These are phyloP conservation scores for Drosophila nigricruria DNA, from an alignment of 2,888 invertebrate genomes.

Conservation along the genomic window DNA sequence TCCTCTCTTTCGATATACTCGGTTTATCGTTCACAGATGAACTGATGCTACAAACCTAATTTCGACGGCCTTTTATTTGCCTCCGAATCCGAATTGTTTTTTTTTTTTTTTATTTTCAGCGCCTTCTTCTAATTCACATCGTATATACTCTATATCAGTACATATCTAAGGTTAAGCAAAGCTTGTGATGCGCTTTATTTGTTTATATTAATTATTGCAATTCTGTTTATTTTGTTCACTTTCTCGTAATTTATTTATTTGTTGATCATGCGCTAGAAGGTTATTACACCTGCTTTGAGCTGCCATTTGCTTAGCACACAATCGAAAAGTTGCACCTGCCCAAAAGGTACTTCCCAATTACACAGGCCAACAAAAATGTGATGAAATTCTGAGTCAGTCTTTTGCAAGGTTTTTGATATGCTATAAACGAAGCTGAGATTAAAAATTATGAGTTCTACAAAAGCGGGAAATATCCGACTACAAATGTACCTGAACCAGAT, in stretches of 20 bases:
- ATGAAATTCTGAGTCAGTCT: not conserved
- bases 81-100: not conserved
- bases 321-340: slow-evolving; percentile 14
- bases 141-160: not conserved
- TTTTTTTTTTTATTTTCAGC: not conserved
- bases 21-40: slow-evolving; percentile 5
- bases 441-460: not conserved
- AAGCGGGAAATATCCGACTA: not conserved
- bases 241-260: slow-evolving; percentile 32
- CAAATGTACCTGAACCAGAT: not conserved
- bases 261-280: slow-evolving; percentile 10
- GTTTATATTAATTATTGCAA: slow-evolving; percentile 3
- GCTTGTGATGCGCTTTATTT: not conserved
- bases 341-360: slow-evolving; percentile 5
- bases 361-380: not conserved
- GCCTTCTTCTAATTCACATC: slow-evolving; percentile 28
- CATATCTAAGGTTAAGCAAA: not conserved
- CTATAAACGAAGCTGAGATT: not conserved
- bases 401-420: not conserved
- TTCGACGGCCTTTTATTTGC: slow-evolving; percentile 36
- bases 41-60: slow-evolving; percentile 31
- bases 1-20: not conserved
- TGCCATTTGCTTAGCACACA: slow-evolving; percentile 4
- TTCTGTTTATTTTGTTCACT: slow-evolving; percentile 32
- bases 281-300: slow-evolving; percentile 28